Evolutionary conservation across 1,140 invertebrate species (phyloP).

Genomic region (Rhopalosiphum padi): DNA sequence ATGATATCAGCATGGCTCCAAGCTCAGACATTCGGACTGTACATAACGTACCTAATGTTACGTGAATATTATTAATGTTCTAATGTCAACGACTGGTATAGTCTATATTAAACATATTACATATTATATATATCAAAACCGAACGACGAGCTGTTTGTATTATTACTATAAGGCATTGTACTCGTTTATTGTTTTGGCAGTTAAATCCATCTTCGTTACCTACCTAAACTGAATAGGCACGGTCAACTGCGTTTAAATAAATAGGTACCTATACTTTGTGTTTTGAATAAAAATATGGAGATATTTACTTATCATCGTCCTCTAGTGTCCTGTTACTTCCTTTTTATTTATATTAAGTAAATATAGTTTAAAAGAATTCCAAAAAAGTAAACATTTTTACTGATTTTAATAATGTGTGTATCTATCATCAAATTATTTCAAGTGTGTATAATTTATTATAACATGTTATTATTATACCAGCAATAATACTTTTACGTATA

Average conservation of each 20-base stretch:
- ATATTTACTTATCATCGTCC: neutral
- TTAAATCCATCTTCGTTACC: neutral
- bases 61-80: neutral
- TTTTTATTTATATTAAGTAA: neutral
- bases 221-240: neutral
- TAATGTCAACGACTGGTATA: neutral
- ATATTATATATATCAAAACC: neutral
- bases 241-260: neutral
- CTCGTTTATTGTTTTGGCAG: neutral
- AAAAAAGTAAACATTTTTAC: neutral
- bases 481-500: neutral
- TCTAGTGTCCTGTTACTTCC: neutral
- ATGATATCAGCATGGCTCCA: neutral
- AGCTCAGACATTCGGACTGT: neutral
- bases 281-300: constrained; percentile 29
- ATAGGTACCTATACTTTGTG: neutral
- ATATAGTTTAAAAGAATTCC: neutral
- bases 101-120: neutral
- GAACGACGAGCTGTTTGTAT: neutral
- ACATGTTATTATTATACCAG: neutral
- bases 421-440: neutral
- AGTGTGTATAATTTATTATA: neutral
- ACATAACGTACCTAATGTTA: neutral
- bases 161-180: neutral
- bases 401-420: neutral